phyloP scores from a whole-genome alignment of 2,113 vertebrate genomes.

The Toxotes chatareus region DNA sequence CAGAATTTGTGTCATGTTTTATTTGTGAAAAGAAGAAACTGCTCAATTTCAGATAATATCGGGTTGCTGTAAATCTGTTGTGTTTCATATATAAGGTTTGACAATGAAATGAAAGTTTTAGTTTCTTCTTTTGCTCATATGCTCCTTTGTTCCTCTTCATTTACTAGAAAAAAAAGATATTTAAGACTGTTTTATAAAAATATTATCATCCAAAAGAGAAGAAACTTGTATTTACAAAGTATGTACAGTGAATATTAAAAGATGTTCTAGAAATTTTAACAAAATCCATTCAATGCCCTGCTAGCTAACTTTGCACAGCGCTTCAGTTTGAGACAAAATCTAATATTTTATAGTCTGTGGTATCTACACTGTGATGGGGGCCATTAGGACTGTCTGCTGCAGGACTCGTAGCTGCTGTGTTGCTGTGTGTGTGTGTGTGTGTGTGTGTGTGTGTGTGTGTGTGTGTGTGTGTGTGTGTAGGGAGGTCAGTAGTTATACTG shows the following conservation, averaged over 20 bases:
- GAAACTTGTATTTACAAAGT: conserved; percentile 65
- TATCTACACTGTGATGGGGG: conserved; percentile 79
- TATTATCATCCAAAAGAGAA: conserved; percentile 57
- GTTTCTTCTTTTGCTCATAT: conserved; percentile 53
- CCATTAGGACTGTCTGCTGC: conserved; percentile 64
- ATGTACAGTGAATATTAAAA: conserved; percentile 75
- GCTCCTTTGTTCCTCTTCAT: conserved; percentile 50
- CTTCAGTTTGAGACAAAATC: conserved; percentile 67
- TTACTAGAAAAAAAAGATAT: conserved; percentile 60
- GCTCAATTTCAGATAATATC: conserved; percentile 58
- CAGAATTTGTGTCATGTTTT: conserved; percentile 75
- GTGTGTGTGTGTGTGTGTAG: conserved; percentile 4
- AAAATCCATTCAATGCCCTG: conserved; percentile 58
- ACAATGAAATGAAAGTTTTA: conserved; percentile 55
- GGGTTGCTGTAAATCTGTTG: conserved; percentile 72
- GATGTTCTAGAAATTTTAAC: conserved; percentile 70
- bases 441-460: conserved; percentile 22
- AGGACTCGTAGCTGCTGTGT: conserved; percentile 63
- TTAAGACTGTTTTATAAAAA: conserved; percentile 72
- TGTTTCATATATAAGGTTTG: conserved; percentile 69
- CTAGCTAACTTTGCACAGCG: conserved; percentile 80
- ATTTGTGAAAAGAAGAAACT: conserved; percentile 75
- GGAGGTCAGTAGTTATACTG: not conserved
- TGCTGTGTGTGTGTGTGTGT: conserved; percentile 47
- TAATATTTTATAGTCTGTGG: conserved; percentile 76